Evolutionary conservation across 2,113 vertebrate species (phyloP), one percentile per base, ranked within the genome.

Genomic region (Lophius piscatorius): DNA sequence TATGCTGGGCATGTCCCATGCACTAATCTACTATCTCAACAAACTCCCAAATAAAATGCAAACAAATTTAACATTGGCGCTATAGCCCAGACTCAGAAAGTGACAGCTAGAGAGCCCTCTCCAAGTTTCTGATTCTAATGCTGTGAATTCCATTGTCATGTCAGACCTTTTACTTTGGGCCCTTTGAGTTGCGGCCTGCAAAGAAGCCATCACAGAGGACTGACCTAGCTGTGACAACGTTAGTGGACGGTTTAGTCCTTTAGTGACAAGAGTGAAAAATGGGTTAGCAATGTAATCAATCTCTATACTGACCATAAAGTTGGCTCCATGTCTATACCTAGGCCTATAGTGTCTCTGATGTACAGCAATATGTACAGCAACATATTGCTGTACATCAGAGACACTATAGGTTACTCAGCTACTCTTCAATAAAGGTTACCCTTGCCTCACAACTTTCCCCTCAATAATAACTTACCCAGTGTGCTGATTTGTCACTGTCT

Each of bases 171-270:
- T 18, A 63, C 45, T 34, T 28, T 4, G 14, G 21, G 29, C 10
- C 21, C 39, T 51, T 47, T 58, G 17, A 46, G 38, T 18, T 23
- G 16, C 33, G 13, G 44, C 39, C 60, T 7, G 34, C 54, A 61
- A 59, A 46, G 18, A 54, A 31, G 40, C 57, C 46, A 49, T 36
- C 24, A 3, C 49, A 0, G 14, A 52, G 51, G 55, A 36, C 48
- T 69, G 68, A 74, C 74, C 78, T 22, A 6, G 21, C 65, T 57
- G 48, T 58, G 46, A 54, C 41, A 49, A 42, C 58, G 66, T 60
- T 35, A 71, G 67, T 31, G 16, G 17, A 52, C 18, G 34, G 45
- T 64, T 33, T 77, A 10, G 44, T 52, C 18, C 46, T 34, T 50
- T 18, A 50, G 49, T 35, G 49, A 51, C 54, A 34, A 35, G 60